Conservation (phyloP, 1,140 invertebrate species). For the Panagrolaimus sp. region DNA sequence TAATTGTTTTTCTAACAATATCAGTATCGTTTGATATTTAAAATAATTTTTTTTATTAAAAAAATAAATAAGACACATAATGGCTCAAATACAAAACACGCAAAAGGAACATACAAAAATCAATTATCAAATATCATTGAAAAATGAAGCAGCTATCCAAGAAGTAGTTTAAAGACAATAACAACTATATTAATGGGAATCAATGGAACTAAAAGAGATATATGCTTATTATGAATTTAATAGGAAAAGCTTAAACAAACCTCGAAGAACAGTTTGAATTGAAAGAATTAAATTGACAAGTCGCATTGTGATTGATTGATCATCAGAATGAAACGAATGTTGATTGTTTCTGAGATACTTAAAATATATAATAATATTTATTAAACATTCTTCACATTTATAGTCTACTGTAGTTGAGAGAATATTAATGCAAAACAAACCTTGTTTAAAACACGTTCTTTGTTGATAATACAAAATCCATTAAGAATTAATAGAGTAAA, state of each 20-base stretch:
- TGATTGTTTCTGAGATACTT: slow-evolving; percentile 24
- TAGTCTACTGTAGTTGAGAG: too few species aligned
- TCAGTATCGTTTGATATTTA: too few species aligned
- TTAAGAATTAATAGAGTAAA: slow-evolving; percentile 47
- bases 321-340: slow-evolving; percentile 41
- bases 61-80: too few species aligned
- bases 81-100: too few species aligned
- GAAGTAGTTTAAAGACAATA: slow-evolving; percentile 31
- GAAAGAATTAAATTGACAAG: slow-evolving; percentile 43
- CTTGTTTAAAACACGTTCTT: slow-evolving; percentile 49
- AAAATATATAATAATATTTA: slow-evolving; percentile 13
- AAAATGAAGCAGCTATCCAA: not conserved
- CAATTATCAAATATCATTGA: too few species aligned
- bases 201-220: not conserved
- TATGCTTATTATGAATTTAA: not conserved
- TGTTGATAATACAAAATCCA: slow-evolving; percentile 48
- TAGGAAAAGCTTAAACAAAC: slow-evolving; percentile 35
- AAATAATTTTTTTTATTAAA: too few species aligned
- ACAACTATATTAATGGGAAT: slow-evolving; percentile 31
- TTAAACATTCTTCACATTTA: too few species aligned
- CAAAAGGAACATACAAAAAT: too few species aligned
- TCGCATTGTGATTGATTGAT: slow-evolving; percentile 34
- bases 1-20: too few species aligned
- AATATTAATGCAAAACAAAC: too few species aligned
- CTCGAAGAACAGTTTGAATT: slow-evolving; percentile 53